Evolutionary conservation across 2,113 vertebrate species (phyloP), one percentile per base, ranked within the genome.

Genomic region (Neomonachus schauinslandi): DNA sequence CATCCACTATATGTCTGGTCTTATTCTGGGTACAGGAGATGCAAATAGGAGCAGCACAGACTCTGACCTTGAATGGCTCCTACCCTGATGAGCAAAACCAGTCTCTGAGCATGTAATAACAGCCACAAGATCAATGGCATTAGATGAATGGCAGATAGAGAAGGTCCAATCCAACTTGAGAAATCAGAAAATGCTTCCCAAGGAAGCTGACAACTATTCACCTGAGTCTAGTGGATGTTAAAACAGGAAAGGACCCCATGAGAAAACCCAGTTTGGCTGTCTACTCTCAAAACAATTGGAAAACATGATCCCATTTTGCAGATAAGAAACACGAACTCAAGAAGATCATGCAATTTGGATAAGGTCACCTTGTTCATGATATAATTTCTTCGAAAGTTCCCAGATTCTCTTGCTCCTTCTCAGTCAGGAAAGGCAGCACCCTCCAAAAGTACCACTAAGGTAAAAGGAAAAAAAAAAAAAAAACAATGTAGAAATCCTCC

Each of bases 401-500:
- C 93, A 90, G 18, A 55, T 80, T 97, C 89, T 94, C 81, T 4
- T 21, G 57, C 69, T 92, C 22, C 8, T 97, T 90, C 63, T 96
- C 79, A 96, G 76, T 71, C 59, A 93, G 67, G 69, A 97, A 59
- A 94, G 85, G 93, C 85, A 97, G 26, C 61, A 89, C 82, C 93
- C 77, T 98, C 91, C 89, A 96, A 97, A 97, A 87, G 67, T 59
- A 57, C 97, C 98, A 95, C 97, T 95, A 97, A 94, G 85, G 98
- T 89, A 24, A 31, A 67, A n/a, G 74, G 39, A 24, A 19, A 89
- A 15, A 21, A 0, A 19, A 89, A 15, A 21, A 0, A n/a, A 49
- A 11, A 71, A 31, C 1, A 42, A 13, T 55, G 21, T 88, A 63
- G 67, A 98, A 98, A 95, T 94, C 97, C 95, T 79, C 90, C 83